phyloP scores from a whole-genome alignment of 2,113 vertebrate genomes.

The Peucedramus taeniatus region DNA sequence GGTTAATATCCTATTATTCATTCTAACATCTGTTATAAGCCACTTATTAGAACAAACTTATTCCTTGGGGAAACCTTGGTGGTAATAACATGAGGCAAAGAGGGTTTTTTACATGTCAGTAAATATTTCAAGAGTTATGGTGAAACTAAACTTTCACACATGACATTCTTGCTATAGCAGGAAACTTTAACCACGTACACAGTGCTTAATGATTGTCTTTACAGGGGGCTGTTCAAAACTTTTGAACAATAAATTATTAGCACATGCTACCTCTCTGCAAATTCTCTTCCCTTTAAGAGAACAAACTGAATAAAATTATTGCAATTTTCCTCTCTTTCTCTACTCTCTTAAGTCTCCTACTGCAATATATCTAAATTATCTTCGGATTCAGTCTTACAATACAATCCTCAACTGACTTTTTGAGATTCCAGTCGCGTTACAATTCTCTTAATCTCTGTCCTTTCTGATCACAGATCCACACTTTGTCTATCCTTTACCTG shows the following conservation, averaged over 20 bases:
- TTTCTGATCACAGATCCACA: neutral
- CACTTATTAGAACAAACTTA: neutral
- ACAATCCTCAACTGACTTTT: neutral
- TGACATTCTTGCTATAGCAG: neutral
- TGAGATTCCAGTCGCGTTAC: neutral
- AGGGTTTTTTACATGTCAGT: neutral
- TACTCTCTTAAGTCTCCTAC: neutral
- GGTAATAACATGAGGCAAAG: neutral
- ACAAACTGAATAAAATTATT: neutral
- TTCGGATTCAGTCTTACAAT: neutral
- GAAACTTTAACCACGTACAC: neutral
- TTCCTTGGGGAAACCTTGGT: neutral
- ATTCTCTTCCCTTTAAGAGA: neutral
- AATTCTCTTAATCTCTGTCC: neutral
- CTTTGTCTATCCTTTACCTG: neutral
- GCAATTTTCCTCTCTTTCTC: neutral
- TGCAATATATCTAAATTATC: neutral
- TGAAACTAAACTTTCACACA: neutral
- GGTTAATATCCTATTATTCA: neutral
- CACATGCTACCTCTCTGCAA: neutral
- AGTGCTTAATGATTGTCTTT: neutral
- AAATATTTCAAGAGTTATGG: neutral
- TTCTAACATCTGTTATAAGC: neutral
- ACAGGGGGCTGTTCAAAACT: neutral
- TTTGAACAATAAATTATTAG: neutral